Evolutionary conservation across 2,888 invertebrate genomes (phyloP), one percentile per base, ranked within the genome.

Genomic region (Ennomos erosarius): DNA sequence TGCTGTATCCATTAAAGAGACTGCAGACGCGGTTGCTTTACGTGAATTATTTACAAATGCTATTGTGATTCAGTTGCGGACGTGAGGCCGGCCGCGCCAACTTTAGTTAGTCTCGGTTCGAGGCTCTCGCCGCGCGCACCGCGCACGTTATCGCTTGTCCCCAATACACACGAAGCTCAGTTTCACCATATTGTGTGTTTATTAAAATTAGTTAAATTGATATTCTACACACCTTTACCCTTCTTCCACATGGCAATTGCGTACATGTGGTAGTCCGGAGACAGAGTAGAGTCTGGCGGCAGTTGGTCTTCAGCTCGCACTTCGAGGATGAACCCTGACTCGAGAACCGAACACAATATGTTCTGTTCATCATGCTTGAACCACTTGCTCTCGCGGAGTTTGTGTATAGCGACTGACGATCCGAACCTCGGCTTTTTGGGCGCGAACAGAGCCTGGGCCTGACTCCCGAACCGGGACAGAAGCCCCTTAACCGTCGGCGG

Each of bases 371-470:
- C 94, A 69, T 94, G 94, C 69, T 93, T 93, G 80, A 96, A 95
- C 96, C 96, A 96, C 92, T 96, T 96, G 64, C 95, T 95, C 81
- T 95, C 95, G 65, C 95, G 92, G 69, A 95, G 88, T 78, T 95
- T 95, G 80, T 95, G 95, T 63, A 95, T 95, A 48, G 95, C 94
- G 39, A 95, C 95, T 50, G 95, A 94, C 63, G 95, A 95, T 62
- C 94, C 94, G 81, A 94, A 94, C 64, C 93, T 84, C 66, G 88
- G 89, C 73, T 92, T 92, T 74, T 93, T 93, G 52, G 89, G 90
- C 74, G 90, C 93, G 81, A 90, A 93, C 65, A 93, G 76, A 67
- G 93, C 93, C 77, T 93, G 92, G 62, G 93, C 93, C 82, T 93
- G 93, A 73, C 93, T 93, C 75, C 93, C 93, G 77, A 93, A 93